Evolutionary conservation across 2,113 vertebrate species (phyloP).

Genomic region (Epinephelus moara): DNA sequence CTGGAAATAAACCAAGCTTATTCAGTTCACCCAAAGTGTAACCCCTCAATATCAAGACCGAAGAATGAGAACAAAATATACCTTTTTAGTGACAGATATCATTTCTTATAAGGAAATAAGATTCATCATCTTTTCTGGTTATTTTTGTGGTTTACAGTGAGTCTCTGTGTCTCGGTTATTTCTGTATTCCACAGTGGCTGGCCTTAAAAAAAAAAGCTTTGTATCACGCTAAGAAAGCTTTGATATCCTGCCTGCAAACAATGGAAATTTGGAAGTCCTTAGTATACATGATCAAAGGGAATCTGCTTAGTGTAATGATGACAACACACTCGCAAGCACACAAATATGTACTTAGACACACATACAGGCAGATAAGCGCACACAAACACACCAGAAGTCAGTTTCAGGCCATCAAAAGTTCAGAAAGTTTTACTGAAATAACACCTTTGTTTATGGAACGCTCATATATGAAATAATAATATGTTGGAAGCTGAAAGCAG

Average conservation of each 20-base stretch:
- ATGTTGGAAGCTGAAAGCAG: not conserved
- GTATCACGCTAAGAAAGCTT: constrained; percentile 51
- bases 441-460: not conserved
- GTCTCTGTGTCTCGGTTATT: constrained; percentile 42
- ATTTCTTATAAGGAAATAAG: constrained; percentile 16
- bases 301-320: constrained; percentile 32
- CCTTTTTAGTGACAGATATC: constrained; percentile 19
- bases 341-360: constrained; percentile 7
- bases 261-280: constrained; percentile 54
- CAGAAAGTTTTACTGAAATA: not conserved
- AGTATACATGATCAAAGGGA: constrained; percentile 65
- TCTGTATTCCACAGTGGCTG: constrained; percentile 57
- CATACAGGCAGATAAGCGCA: not conserved
- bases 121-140: constrained; percentile 14
- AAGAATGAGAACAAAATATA: not conserved
- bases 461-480: not conserved
- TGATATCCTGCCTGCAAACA: constrained; percentile 65
- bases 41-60: constrained; percentile 11
- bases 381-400: not conserved
- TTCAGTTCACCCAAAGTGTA: constrained; percentile 17
- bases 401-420: not conserved
- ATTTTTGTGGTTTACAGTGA: constrained; percentile 29
- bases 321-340: constrained; percentile 7
- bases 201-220: constrained; percentile 40
- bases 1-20: constrained; percentile 34